Evolutionary conservation across 2,113 vertebrate genomes (phyloP).

Genomic region (Anarhynchus alexandrinus): DNA sequence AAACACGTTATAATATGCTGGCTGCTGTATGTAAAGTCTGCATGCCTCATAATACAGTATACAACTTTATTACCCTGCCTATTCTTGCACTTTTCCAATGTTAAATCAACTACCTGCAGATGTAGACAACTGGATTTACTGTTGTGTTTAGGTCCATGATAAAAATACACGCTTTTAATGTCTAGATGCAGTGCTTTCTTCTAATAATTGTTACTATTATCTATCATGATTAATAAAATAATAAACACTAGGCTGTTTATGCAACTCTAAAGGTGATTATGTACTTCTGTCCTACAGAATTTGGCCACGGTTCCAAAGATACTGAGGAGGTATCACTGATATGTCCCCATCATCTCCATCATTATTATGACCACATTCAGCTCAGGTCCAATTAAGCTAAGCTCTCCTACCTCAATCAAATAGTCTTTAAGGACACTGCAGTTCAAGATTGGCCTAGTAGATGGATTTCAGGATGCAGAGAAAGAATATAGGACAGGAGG

Average conservation of each 20-base stretch:
- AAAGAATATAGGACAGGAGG: background rate
- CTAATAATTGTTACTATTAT: background rate
- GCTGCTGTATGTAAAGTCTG: background rate
- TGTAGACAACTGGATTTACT: background rate
- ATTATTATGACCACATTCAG: background rate
- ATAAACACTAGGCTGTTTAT: background rate
- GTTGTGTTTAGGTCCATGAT: background rate
- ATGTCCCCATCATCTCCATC: background rate
- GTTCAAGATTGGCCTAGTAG: background rate
- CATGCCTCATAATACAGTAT: background rate
- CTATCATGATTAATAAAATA: background rate
- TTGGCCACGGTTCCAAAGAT: background rate
- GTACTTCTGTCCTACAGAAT: background rate
- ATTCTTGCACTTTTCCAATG: background rate
- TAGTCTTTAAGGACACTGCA: background rate
- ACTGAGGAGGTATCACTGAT: background rate
- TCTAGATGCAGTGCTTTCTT: background rate
- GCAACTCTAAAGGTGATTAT: background rate
- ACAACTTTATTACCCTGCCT: background rate
- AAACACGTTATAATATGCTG: background rate
- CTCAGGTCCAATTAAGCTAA: background rate
- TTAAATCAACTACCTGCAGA: slow-evolving; percentile 8
- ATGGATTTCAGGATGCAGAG: background rate
- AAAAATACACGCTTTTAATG: background rate
- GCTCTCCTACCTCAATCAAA: background rate